Conservation (phyloP, 2,113 vertebrate genomes). For the Austrofundulus limnaeus region DNA sequence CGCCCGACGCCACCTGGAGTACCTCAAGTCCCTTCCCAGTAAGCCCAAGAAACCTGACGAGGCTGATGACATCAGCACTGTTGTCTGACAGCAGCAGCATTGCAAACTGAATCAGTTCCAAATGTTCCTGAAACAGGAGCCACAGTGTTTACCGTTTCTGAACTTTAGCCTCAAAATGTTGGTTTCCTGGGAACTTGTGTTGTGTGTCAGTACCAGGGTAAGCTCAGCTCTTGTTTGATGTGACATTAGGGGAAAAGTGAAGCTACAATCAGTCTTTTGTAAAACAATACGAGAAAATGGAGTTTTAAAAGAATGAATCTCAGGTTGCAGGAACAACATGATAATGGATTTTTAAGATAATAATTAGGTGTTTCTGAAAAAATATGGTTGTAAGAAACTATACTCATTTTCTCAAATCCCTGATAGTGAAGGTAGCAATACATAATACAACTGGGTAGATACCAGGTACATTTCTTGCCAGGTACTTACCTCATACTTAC, state of each 20-base stretch:
- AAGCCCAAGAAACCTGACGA: conserved; percentile 98
- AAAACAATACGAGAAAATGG: conserved; percentile 11
- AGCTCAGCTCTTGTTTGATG: conserved; percentile 32
- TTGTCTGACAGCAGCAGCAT: conserved; percentile 82
- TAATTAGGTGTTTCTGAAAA: conserved; percentile 50
- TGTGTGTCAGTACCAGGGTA: conserved; percentile 38
- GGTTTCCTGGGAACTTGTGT: conserved; percentile 46
- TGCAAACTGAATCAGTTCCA: conserved; percentile 28
- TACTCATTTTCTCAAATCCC: conserved; percentile 18
- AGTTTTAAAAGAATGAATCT: conserved; percentile 67
- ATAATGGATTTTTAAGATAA: conserved; percentile 47
- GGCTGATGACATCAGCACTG: conserved; percentile 95
- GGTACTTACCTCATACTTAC: too few relatives aligned
- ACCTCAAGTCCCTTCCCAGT: conserved; percentile 99
- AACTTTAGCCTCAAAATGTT: conserved; percentile 41
- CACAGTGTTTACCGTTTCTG: conserved; percentile 47
- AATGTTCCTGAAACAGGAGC: conserved; percentile 46
- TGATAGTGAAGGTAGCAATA: neutral
- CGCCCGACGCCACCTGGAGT: conserved; percentile 95
- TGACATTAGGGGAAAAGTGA: conserved; percentile 13
- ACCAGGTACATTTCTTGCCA: too few relatives aligned
- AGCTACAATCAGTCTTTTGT: conserved; percentile 39
- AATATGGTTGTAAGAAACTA: conserved; percentile 14
- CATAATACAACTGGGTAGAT: neutral
- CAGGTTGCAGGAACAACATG: conserved; percentile 72